A percentile compares a stretch with the other conserved stretches of the same genome.
phyloP scores from a whole-genome alignment of 1,140 invertebrate species.

The Drosophila lini region DNA sequence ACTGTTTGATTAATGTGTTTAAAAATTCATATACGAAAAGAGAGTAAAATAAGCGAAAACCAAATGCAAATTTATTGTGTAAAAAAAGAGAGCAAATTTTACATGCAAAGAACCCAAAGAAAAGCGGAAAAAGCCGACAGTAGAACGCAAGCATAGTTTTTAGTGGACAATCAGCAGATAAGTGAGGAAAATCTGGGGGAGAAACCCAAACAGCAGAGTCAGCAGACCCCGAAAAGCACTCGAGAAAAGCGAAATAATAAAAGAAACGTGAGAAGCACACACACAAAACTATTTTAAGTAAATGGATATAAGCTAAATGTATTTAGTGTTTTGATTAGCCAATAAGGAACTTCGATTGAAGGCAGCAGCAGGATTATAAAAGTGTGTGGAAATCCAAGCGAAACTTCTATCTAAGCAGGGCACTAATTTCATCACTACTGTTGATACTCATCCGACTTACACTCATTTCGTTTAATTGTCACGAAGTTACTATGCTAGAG shows the following conservation, averaged over 20 bases:
- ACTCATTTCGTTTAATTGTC: constrained; percentile 42
- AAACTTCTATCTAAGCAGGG: constrained; percentile 53
- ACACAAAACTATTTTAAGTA: constrained; percentile 59
- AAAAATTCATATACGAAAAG: constrained; percentile 43
- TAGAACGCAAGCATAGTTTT: constrained; percentile 72
- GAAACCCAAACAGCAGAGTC: constrained; percentile 12
- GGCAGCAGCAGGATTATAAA: constrained; percentile 25
- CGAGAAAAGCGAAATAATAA: constrained; percentile 25
- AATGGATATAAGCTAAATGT: constrained; percentile 75
- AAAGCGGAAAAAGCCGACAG: constrained; percentile 34
- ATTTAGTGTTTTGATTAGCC: constrained; percentile 79
- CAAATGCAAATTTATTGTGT: constrained; percentile 48
- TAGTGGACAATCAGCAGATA: constrained; percentile 79
- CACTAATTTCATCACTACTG: constrained; percentile 47
- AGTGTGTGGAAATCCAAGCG: constrained; percentile 27
- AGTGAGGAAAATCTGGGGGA: constrained; percentile 36
- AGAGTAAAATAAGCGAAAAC: constrained; percentile 24
- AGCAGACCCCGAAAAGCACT: not conserved
- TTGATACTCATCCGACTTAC: constrained; percentile 36
- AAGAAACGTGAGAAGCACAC: constrained; percentile 22
- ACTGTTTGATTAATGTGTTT: constrained; percentile 74
- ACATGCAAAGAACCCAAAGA: constrained; percentile 16
- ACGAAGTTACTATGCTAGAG: constrained; percentile 46
- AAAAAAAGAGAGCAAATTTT: constrained; percentile 32
- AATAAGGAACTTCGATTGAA: constrained; percentile 60